A percentile compares a stretch with the other conserved stretches of the same genome.
These are phyloP conservation scores for Alces alces DNA, from an alignment of 2,113 vertebrate genomes.

Conservation along the genomic window DNA sequence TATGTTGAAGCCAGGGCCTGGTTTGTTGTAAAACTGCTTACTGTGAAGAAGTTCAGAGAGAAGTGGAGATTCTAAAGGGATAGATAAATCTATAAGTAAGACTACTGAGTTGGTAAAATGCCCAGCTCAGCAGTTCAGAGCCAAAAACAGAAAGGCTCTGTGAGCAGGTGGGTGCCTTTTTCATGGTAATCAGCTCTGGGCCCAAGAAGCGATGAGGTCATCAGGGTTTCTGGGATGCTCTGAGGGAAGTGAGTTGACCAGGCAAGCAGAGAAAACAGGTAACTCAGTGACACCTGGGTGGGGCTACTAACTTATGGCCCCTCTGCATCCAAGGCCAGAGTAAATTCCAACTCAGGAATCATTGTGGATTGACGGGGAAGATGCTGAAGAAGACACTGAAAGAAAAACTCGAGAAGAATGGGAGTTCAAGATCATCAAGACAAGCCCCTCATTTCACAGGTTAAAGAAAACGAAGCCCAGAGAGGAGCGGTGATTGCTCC, in stretches of 20 bases:
- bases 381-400: neutral
- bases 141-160: conserved; percentile 31
- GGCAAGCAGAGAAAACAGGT: neutral
- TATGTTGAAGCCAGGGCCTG: neutral
- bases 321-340: neutral
- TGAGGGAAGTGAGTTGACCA: neutral
- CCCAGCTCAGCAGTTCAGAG: conserved; percentile 20
- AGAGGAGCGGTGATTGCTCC: neutral
- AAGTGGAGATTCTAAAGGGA: neutral
- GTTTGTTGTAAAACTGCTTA: neutral
- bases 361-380: neutral
- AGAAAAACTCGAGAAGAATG: neutral
- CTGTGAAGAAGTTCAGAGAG: conserved; percentile 14
- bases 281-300: accelerated
- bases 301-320: neutral
- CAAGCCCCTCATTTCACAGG: neutral
- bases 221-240: neutral
- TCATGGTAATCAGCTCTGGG: neutral
- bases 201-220: neutral
- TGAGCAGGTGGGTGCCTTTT: conserved; percentile 6
- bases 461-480: neutral
- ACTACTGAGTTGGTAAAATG: conserved; percentile 11
- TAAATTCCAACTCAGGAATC: neutral
- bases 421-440: neutral
- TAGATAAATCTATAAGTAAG: conserved; percentile 39